A percentile compares a stretch with the other conserved stretches of the same genome.
Evolutionary conservation across 2,797 vertebrate genomes (phyloP).

Genomic region (Coregonus suidteri): DNA sequence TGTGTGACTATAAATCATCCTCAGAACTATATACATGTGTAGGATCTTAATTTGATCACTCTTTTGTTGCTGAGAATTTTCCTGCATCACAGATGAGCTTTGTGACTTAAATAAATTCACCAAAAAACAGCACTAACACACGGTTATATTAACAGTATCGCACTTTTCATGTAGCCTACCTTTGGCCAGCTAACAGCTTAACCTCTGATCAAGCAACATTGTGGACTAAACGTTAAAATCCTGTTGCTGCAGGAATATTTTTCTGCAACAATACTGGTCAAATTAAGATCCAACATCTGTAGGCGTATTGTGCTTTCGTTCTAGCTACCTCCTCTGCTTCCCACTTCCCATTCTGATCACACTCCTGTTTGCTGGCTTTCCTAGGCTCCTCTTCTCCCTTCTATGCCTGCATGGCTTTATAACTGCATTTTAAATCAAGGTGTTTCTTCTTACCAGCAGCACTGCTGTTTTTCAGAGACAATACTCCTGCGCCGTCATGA

Average conservation of each 20-base stretch:
- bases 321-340: slow-evolving; percentile 33
- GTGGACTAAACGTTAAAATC: too few species aligned
- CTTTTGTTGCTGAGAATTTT: too few species aligned
- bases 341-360: slow-evolving; percentile 73
- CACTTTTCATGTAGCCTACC: too few species aligned
- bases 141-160: too few species aligned
- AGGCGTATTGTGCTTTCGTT: slow-evolving; percentile 14
- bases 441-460: slow-evolving; percentile 66
- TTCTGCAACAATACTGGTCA: too few species aligned
- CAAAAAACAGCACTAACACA: too few species aligned
- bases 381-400: slow-evolving; percentile 37
- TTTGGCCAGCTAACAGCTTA: too few species aligned
- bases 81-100: too few species aligned
- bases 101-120: too few species aligned
- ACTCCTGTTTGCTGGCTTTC: slow-evolving; percentile 54
- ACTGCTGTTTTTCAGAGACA: slow-evolving; percentile 70
- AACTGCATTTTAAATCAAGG: slow-evolving; percentile 81
- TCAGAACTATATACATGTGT: not conserved
- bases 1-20: not conserved
- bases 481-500: slow-evolving; percentile 61
- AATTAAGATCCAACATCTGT: not conserved
- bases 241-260: too few species aligned
- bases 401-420: slow-evolving; percentile 64
- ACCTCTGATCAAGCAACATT: too few species aligned
- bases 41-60: too few species aligned